Percentiles rank a stretch among this genome's conserved stretches.
These are phyloP conservation scores for Chanos chanos DNA, from an alignment of 2,797 vertebrate genomes.

Conservation along the genomic window DNA sequence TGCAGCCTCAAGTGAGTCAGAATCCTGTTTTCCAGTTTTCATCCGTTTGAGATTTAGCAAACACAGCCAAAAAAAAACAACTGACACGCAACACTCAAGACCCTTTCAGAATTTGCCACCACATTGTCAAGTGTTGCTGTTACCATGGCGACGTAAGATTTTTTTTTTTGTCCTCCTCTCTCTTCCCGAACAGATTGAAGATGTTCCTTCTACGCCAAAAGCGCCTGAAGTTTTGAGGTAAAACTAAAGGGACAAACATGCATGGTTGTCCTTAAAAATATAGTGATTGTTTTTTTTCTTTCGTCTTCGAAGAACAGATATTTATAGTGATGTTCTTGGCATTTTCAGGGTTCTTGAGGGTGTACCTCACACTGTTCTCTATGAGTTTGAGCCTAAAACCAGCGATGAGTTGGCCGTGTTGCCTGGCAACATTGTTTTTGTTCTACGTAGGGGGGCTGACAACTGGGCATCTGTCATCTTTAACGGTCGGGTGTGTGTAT, in stretches of 20 bases:
- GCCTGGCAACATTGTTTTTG: constrained; percentile 93
- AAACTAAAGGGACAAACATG: not conserved
- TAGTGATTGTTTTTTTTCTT: too few relatives aligned
- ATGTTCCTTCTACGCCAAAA: constrained; percentile 76
- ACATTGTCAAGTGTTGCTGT: too few relatives aligned
- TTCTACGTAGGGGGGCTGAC: constrained; percentile 85
- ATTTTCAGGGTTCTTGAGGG: constrained; percentile 83
- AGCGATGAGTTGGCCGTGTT: constrained; percentile 84
- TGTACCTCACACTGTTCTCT: constrained; percentile 86
- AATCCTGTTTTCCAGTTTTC: not conserved
- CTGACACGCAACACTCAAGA: too few relatives aligned
- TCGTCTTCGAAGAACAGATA: too few relatives aligned
- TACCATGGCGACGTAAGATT: not conserved
- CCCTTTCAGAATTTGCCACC: too few relatives aligned
- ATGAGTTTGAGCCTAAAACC: constrained; percentile 87
- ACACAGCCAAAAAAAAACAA: not conserved
- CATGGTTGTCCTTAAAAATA: not conserved
- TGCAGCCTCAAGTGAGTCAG: constrained; percentile 86
- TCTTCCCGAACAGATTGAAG: constrained; percentile 65
- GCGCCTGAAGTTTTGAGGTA: constrained; percentile 87
- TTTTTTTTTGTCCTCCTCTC: not conserved
- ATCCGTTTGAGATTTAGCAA: not conserved
- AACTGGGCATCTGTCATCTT: constrained; percentile 96
- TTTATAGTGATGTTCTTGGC: too few relatives aligned
- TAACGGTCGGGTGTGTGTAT: constrained; percentile 86